These are phyloP conservation scores for Caretta caretta DNA, from an alignment of 2,113 vertebrate species.

Conservation along the genomic window DNA sequence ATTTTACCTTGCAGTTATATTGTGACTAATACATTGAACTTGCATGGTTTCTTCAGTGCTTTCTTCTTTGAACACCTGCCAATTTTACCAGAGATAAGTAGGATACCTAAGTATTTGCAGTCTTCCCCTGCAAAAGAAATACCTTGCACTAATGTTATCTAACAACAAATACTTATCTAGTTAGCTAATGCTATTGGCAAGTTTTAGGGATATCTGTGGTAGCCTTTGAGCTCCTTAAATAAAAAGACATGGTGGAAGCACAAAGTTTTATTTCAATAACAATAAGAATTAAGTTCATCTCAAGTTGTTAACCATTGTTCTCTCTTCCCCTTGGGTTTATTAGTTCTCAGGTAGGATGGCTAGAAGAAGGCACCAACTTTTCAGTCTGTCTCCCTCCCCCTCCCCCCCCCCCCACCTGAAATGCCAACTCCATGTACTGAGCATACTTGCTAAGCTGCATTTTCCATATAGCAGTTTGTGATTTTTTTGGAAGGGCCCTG, in stretches of 20 bases:
- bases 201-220: slow-evolving; percentile 11
- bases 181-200: neutral
- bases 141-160: neutral
- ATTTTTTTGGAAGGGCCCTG: neutral
- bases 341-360: neutral
- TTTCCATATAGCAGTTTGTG: neutral
- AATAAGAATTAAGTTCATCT: neutral
- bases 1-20: neutral
- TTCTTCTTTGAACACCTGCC: slow-evolving; percentile 9
- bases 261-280: neutral
- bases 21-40: neutral
- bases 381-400: neutral
- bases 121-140: neutral
- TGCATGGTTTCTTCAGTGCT: neutral
- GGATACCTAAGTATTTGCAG: neutral
- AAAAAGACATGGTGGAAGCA: neutral
- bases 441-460: neutral
- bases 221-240: neutral
- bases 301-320: neutral
- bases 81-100: neutral
- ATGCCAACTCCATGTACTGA: neutral
- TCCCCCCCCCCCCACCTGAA: neutral
- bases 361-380: slow-evolving; percentile 3
- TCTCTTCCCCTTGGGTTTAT: neutral
- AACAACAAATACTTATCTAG: slow-evolving; percentile 5